Base-by-base conservation (phyloP, 2,888 invertebrate genomes). In the Belgica antarctica region DNA sequence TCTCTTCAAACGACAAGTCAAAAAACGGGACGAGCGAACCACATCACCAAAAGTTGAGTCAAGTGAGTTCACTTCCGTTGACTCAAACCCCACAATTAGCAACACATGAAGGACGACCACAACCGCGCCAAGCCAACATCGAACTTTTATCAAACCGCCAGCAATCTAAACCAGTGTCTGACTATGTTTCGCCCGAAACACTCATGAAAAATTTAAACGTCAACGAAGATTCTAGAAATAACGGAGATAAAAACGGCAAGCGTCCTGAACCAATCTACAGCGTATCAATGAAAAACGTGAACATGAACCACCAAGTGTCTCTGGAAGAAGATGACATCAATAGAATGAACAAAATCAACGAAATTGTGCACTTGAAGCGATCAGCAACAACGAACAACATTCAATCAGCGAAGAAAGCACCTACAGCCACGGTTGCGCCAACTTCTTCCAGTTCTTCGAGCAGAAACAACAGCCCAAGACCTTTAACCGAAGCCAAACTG, bases 381-480 rank as follows among this genome's bases (percentile, higher is more conserved):
- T 74, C 74, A 31, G 73, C 72, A 12, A 73, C 74, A 22, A 72
- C 74, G 2, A 71, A 73, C 25, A 74, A 73, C 71, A 69, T 73
- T 69, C 74, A 75, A 59, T 84, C 83, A 12, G 82, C 82, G 10
- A 84, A 82, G 73, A 79, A 82, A 36, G 27, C 8, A 84, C 84
- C 0, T 84, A 25, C 52, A 10, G 34, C 34, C 17, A 62, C 62
- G 3, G 25, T 22, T 8, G 77, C 77, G 19, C 79, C 79, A 1
- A 80, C 80, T 63, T 75, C 80, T 19, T 82, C 82, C 69, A 77
- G 76, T 70, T 79, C 79, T 15, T 82, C 80, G 73, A 84, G 83
- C 71, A 78, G 85, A 46, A 86, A 85, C 76, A 85, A 86, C 72
- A 86, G 86, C 74, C 86, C 86, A 0, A 77, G 86, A 57, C 83